Base-by-base conservation (phyloP, 2,113 vertebrate species). In the Sigmodon hispidus region DNA sequence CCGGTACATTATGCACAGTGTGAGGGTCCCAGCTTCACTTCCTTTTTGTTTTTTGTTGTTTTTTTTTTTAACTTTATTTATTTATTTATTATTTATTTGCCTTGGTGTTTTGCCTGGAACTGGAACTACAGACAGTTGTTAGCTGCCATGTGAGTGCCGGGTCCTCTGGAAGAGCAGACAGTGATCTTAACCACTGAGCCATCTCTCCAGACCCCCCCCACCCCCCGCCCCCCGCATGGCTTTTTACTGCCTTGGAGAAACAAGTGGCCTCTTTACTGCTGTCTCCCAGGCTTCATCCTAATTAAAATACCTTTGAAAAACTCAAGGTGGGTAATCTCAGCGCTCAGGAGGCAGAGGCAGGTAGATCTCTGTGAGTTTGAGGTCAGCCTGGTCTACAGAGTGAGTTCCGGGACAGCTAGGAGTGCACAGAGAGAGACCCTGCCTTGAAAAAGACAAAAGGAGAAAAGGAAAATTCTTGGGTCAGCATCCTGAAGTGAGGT, bases 1-100 rank as follows among this genome's bases (percentile, higher is more conserved):
- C 36, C 0, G 0, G 0, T 0, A 59, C 15, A 65, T 21, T 69
- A 6, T 3, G 3, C 16, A 1, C 26, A 50, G 7, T 59, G 12
- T 1, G 15, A 67, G 13, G n/a, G 31, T 70, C 43, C 12, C 69
- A 13, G 0, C 31, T 22, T 43, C 65, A 45, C 4, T 7, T 9
- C 61, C 29, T 8, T 69, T 15, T 61, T 16, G 34, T 67, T 67
- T 67, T 34, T 34, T 12, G n/a, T n/a, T n/a, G n/a, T n/a, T n/a
- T n/a, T n/a, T n/a, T n/a, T n/a, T n/a, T n/a, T n/a, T n/a, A n/a
- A n/a, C n/a, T n/a, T n/a, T n/a, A n/a, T n/a, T n/a, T n/a, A n/a
- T n/a, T n/a, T n/a, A n/a, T n/a, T n/a, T n/a, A n/a, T n/a, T n/a
- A n/a, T n/a, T n/a, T n/a, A n/a, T n/a, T n/a, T n/a, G n/a, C n/a